Conservation (phyloP, 2,888 invertebrate species). For the Sminthurides aquaticus region DNA sequence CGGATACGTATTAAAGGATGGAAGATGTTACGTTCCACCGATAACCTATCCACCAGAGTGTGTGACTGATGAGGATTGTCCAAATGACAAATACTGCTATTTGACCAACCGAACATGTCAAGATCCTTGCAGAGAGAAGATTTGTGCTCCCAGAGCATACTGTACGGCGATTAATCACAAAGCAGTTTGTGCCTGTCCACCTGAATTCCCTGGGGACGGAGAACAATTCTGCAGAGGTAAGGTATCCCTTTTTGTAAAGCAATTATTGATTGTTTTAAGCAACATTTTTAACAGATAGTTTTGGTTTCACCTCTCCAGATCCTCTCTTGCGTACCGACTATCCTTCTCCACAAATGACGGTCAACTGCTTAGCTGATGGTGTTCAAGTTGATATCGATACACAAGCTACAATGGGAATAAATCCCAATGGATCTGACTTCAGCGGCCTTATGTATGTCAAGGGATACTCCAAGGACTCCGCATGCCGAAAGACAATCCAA, state of each 20-base stretch:
- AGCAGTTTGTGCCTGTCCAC: conserved; percentile 33
- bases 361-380: conserved; percentile 83
- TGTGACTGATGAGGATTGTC: conserved; percentile 57
- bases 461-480: conserved; percentile 86
- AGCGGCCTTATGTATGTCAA: conserved; percentile 88
- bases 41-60: conserved; percentile 52
- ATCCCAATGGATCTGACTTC: conserved; percentile 59
- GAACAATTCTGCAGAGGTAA: conserved; percentile 31
- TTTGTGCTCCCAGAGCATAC: conserved; percentile 67
- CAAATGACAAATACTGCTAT: conserved; percentile 68
- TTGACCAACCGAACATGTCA: conserved; percentile 62
- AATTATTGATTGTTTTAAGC: neutral
- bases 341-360: conserved; percentile 75
- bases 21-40: conserved; percentile 27
- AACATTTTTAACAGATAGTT: neutral
- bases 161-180: conserved; percentile 59
- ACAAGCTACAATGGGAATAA: conserved; percentile 46
- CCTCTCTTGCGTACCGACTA: conserved; percentile 51
- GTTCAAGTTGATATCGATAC: conserved; percentile 77
- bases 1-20: conserved; percentile 54
- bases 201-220: conserved; percentile 26
- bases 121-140: conserved; percentile 67
- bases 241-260: neutral
- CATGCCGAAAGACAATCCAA: conserved; percentile 71
- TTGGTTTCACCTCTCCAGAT: conserved; percentile 15